Evolutionary conservation across 2,113 vertebrate species (phyloP).

Genomic region (Lagenorhynchus albirostris): DNA sequence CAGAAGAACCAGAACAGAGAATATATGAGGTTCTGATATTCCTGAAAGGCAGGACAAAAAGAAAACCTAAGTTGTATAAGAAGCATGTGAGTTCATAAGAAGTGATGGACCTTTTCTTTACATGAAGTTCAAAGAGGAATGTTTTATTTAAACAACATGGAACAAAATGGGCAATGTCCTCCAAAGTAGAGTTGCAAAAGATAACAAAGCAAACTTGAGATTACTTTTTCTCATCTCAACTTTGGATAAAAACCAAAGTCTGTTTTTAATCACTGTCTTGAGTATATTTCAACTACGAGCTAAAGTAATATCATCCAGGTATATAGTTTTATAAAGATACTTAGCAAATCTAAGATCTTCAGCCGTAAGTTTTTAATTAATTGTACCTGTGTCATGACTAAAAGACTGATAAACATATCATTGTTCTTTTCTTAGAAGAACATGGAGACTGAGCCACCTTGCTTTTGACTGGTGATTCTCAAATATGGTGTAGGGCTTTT

Average conservation of each 20-base stretch:
- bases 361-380: not conserved
- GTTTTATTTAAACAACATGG: constrained; percentile 61
- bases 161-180: constrained; percentile 44
- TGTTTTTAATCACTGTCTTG: constrained; percentile 64
- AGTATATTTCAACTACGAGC: constrained; percentile 36
- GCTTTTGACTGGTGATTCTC: not conserved
- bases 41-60: constrained; percentile 1
- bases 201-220: constrained; percentile 55
- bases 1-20: not conserved
- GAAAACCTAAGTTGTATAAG: not conserved
- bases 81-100: constrained; percentile 1
- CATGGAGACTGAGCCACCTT: not conserved
- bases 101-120: constrained; percentile 44
- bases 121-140: constrained; percentile 47
- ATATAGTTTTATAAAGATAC: not conserved
- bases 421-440: not conserved
- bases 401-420: not conserved
- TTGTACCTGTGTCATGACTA: not conserved
- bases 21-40: not conserved
- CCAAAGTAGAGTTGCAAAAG: constrained; percentile 13
- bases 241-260: constrained; percentile 66
- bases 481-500: not conserved
- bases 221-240: constrained; percentile 59
- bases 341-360: constrained; percentile 18
- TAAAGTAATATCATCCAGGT: constrained; percentile 52